A percentile compares a stretch with the other conserved stretches of the same genome.
phyloP scores from a whole-genome alignment of 1,140 invertebrate genomes.

The Tribolium castaneum region DNA sequence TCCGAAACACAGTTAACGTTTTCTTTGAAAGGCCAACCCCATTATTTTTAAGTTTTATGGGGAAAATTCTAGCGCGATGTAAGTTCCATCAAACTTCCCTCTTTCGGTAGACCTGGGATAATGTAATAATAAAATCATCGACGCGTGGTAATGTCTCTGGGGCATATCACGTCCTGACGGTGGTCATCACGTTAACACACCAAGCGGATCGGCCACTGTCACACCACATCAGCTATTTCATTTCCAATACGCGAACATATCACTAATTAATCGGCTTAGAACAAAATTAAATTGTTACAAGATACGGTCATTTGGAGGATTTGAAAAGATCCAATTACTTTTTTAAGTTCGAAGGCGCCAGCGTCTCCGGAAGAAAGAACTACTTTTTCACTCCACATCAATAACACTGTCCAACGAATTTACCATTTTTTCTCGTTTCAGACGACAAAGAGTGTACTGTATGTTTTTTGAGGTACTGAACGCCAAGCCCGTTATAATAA shows the following conservation, averaged over 20 bases:
- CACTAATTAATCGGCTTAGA: not conserved
- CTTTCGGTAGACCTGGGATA: not conserved
- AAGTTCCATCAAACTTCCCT: not conserved
- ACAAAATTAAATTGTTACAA: not conserved
- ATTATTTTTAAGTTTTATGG: not conserved
- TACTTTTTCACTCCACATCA: too few relatives aligned
- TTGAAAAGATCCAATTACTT: too few relatives aligned
- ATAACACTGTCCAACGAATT: too few relatives aligned
- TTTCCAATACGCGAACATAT: not conserved
- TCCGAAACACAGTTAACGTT: not conserved
- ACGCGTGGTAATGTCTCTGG: conserved; percentile 31
- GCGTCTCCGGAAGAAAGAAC: too few relatives aligned
- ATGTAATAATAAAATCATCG: conserved; percentile 33
- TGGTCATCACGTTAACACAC: conserved; percentile 31
- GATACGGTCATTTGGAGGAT: too few relatives aligned
- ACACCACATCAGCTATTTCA: conserved; percentile 4
- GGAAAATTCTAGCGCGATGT: not conserved
- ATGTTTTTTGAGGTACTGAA: too few relatives aligned
- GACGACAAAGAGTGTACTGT: too few relatives aligned
- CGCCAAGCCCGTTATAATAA: too few relatives aligned
- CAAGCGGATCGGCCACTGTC: conserved; percentile 24
- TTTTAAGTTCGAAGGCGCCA: too few relatives aligned
- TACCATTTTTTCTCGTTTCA: too few relatives aligned
- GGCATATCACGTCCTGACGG: conserved; percentile 28
- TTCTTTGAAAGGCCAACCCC: not conserved